phyloP scores from a whole-genome alignment of 2,113 vertebrate genomes.

The Sporophila hypoxantha region DNA sequence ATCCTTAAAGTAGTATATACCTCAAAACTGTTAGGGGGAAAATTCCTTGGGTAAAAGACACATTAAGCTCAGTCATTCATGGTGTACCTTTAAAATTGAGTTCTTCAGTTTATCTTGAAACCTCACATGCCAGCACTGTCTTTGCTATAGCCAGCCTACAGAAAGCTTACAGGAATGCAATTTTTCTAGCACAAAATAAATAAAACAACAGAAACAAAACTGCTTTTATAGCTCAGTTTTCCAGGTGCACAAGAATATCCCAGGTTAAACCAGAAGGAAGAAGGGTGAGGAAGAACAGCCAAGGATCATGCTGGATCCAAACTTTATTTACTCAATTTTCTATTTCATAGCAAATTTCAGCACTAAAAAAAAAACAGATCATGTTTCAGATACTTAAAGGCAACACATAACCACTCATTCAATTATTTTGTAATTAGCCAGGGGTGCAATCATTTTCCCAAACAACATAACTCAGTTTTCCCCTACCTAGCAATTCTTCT shows the following conservation, averaged over 20 bases:
- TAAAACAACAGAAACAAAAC: neutral
- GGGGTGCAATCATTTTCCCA: neutral
- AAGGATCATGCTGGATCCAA: neutral
- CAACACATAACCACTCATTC: neutral
- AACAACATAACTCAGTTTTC: neutral
- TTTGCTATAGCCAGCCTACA: neutral
- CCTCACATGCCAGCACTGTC: neutral
- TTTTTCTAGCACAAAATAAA: neutral
- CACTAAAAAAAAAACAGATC: neutral
- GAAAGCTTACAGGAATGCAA: neutral
- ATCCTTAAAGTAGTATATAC: neutral
- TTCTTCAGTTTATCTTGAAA: neutral
- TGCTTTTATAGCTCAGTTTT: neutral
- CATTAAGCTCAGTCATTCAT: neutral
- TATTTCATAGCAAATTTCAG: neutral
- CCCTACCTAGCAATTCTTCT: neutral
- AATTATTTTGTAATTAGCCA: neutral
- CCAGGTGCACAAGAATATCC: neutral
- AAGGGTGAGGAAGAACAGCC: neutral
- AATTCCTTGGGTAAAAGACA: neutral
- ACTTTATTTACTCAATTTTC: neutral
- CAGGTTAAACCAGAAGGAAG: neutral
- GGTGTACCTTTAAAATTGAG: neutral
- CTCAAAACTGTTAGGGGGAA: fast-evolving
- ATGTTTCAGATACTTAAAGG: neutral